Evolutionary conservation across 2,888 invertebrate genomes (phyloP), one percentile per base, ranked within the genome.

Genomic region (Tenthredo mesomela): DNA sequence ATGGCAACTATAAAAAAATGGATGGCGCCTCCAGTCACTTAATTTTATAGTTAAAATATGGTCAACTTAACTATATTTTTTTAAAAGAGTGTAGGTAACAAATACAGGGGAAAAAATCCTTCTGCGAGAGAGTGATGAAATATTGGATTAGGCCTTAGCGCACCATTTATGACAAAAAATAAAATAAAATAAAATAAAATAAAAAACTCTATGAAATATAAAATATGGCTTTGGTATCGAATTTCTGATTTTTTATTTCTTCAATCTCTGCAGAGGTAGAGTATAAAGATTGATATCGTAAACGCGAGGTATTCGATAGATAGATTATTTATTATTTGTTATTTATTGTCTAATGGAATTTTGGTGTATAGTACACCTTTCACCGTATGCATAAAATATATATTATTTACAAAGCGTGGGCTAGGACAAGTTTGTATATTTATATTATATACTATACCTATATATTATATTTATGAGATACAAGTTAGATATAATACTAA

Each of bases 301-400:
- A 43, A 25, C 71, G 50, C 77, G 15, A 77, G 29, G 47, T 77
- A 47, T 77, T 25, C 77, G 47, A 40, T 29, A 33, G 77, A 50
- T 50, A 47, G 18, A n/a, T 21, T 47, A 75, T 21, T 47, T 77
- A 18, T 77, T 77, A 61, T 61, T 61, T 12, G 61, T 54, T 77
- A 77, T 77, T 77, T 77, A 47, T 50, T 54, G 15, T 18, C 50
- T 29, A 18, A 25, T 77, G 77, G 77, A 77, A 77, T 77, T 77
- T 77, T n/a, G 54, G 54, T 43, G 12, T 50, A 29, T 29, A 29
- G 1, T 29, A 54, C 77, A 54, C 77, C 77, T 77, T 77, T 77
- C 47, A 77, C 77, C 15, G 18, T n/a, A 25, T 10, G 29, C 7
- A 77, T 33, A 67, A 37, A 33, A 29, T n/a, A 61, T n/a, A 61